These are phyloP conservation scores for Eumaeus atala DNA, from an alignment of 1,140 invertebrate genomes.

Conservation along the genomic window DNA sequence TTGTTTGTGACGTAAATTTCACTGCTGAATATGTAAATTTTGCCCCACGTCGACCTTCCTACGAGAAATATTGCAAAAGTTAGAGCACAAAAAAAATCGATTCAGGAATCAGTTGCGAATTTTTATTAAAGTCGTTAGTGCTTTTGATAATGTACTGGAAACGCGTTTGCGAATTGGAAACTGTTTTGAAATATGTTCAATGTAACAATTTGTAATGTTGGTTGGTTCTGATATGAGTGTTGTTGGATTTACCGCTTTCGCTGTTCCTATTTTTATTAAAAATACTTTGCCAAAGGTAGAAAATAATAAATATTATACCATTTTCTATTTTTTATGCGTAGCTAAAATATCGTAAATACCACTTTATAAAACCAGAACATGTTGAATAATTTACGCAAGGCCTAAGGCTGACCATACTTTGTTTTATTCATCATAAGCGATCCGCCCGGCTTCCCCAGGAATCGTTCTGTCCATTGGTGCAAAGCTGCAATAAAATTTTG, in stretches of 20 bases:
- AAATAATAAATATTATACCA: no score
- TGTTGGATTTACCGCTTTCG: not conserved
- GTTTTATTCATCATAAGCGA: no score
- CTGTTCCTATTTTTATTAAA: no score
- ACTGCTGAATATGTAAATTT: conserved; percentile 64
- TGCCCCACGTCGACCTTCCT: conserved; percentile 42
- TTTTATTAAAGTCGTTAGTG: conserved; percentile 48
- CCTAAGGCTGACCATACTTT: no score
- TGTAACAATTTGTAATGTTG: conserved; percentile 10
- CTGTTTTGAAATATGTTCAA: conserved; percentile 8
- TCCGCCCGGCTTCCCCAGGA: no score
- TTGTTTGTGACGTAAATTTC: conserved; percentile 65
- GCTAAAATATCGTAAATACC: no score
- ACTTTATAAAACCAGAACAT: no score
- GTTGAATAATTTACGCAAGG: no score
- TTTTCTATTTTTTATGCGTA: no score
- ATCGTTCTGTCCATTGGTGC: no score
- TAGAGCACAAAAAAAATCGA: conserved; percentile 29
- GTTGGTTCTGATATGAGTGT: not conserved
- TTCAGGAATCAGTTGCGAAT: conserved; percentile 46
- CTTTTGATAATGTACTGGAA: conserved; percentile 24
- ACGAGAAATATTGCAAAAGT: conserved; percentile 62
- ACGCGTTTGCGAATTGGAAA: conserved; percentile 13
- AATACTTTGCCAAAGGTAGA: no score
- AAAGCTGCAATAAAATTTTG: no score